phyloP scores from a whole-genome alignment of 1,140 invertebrate genomes.

The Drosophila suzukii region DNA sequence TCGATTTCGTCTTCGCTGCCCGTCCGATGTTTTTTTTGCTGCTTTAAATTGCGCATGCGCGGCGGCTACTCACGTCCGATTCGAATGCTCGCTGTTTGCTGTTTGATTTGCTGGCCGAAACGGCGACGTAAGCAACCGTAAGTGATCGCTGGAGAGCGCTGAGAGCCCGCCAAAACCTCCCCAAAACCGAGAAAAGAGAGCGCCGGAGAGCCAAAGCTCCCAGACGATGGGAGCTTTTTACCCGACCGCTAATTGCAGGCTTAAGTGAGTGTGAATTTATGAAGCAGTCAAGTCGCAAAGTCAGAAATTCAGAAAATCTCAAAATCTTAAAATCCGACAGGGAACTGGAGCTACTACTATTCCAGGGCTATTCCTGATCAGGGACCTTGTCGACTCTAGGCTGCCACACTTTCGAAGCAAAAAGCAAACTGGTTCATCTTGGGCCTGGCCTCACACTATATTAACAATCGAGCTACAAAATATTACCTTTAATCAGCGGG shows the following conservation, averaged over 20 bases:
- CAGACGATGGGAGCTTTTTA: slow-evolving; percentile 42
- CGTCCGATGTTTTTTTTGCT: slow-evolving; percentile 27
- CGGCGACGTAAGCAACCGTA: background rate
- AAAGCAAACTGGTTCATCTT: slow-evolving; percentile 66
- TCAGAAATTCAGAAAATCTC: slow-evolving; percentile 38
- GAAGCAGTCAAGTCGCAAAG: slow-evolving; percentile 19
- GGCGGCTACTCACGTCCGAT: slow-evolving; percentile 56
- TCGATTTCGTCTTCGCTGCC: slow-evolving; percentile 31
- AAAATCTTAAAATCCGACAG: slow-evolving; percentile 50
- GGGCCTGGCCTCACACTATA: slow-evolving; percentile 57
- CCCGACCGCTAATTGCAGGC: slow-evolving; percentile 41
- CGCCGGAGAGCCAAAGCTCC: slow-evolving; percentile 17
- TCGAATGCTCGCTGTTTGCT: slow-evolving; percentile 42
- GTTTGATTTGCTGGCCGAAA: too few relatives aligned
- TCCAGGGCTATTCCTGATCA: slow-evolving; percentile 56
- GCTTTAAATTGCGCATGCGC: slow-evolving; percentile 60
- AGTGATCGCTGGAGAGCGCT: slow-evolving; percentile 44
- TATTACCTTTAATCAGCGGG: slow-evolving; percentile 37
- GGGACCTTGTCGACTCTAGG: slow-evolving; percentile 55
- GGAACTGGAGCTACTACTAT: slow-evolving; percentile 8
- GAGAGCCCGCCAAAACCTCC: slow-evolving; percentile 52
- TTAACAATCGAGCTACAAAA: slow-evolving; percentile 35
- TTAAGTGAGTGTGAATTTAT: slow-evolving; percentile 73
- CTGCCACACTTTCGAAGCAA: slow-evolving; percentile 32
- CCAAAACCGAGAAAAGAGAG: slow-evolving; percentile 11